A percentile compares a stretch with the other conserved stretches of the same genome.
Evolutionary conservation across 2,888 invertebrate genomes (phyloP).

Genomic region (Bedellia somnulentella): DNA sequence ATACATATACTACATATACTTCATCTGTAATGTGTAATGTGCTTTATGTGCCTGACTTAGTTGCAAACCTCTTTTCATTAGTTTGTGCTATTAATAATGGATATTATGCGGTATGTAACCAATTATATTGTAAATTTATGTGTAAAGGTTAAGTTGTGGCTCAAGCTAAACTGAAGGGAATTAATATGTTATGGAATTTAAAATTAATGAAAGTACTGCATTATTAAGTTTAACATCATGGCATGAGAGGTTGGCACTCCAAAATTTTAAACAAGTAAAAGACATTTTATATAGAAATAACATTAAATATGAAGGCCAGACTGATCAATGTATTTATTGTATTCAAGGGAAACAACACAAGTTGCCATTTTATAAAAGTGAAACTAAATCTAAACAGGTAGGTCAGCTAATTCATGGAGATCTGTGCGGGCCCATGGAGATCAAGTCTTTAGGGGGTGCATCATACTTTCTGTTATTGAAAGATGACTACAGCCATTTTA

Average conservation of each 20-base stretch:
- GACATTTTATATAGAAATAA: not conserved
- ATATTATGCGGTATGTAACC: not conserved
- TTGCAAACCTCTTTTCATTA: not conserved
- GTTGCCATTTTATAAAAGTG: not conserved
- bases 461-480: not conserved
- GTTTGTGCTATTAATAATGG: not conserved
- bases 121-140: not conserved
- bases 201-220: not conserved
- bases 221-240: not conserved
- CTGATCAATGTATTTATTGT: not conserved
- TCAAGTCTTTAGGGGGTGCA: not conserved
- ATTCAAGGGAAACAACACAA: not conserved
- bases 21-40: not conserved
- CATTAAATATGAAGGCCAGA: not conserved
- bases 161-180: not conserved
- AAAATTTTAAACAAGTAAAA: not conserved
- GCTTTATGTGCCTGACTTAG: not conserved
- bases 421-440: not conserved
- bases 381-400: not conserved
- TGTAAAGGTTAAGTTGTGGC: not conserved
- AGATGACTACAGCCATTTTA: not conserved
- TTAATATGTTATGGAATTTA: not conserved
- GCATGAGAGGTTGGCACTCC: not conserved
- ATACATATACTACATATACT: not conserved
- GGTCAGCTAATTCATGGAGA: not conserved